Evolutionary conservation across 2,797 vertebrate species (phyloP), one percentile per base, ranked within the genome.

Genomic region (Argyrosomus regius): DNA sequence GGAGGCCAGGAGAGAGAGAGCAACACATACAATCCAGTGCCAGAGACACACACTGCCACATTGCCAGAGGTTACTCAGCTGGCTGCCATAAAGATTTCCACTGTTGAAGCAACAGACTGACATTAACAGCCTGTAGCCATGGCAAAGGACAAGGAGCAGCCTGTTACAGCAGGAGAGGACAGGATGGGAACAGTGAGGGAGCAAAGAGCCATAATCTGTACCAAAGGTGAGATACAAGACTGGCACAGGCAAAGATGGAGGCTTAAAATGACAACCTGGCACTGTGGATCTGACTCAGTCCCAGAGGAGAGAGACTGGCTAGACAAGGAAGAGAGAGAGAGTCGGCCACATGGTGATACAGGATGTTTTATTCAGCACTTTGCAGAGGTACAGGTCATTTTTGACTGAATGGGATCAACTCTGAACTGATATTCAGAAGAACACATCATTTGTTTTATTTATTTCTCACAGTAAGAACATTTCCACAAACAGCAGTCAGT

Each of bases 41-140:
- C 22, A 22, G 22, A 22, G 22, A 22, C 22, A 22, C 22, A 22
- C 22, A 22, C 22, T 22, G 22, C 22, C 58, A 76, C 60, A 50
- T 12, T 67, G 62, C 54, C 58, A 75, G 70, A 86, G 77, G 70
- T 82, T 74, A 75, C 24, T 65, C 57, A 72, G 63, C 69, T 70
- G 69, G 68, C 59, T 69, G 59, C 22, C 62, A 56, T 60, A 22
- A 57, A 66, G 59, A 82, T 70, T 43, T 24, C 24, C 52, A 49
- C 48, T 24, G 54, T 18, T 62, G 46, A 61, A 63, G 26, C 58
- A 61, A 22, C 20, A 14, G 53, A 81, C 72, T 81, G 65, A 26
- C 53, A 65, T 70, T 65, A 78, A 67, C 61, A 70, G 28, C 70
- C 45, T 77, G 58, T 26, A 56, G 35, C 12, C 20, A 43, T 63